Evolutionary conservation across 2,888 invertebrate genomes (phyloP).

Genomic region (Silvanus unidentatus): DNA sequence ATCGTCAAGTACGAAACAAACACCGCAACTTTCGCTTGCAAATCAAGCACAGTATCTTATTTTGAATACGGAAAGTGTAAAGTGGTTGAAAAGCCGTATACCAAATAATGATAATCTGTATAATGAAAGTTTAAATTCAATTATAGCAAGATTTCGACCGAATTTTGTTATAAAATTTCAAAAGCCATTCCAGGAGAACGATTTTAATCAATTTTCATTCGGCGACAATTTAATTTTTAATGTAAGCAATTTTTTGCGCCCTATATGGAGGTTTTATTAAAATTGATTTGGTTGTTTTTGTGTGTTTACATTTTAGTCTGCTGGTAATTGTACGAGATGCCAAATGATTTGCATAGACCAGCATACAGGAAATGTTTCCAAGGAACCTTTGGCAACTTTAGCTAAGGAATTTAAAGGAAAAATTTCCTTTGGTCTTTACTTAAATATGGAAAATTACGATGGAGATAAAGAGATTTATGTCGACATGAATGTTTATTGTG

Average conservation of each 20-base stretch:
- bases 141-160: constrained; percentile 76
- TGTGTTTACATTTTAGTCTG: too few relatives aligned
- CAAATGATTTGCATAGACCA: constrained; percentile 96
- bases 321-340: constrained; percentile 81
- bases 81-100: constrained; percentile 61
- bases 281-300: constrained; percentile 19
- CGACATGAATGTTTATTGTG: constrained; percentile 1
- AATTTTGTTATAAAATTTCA: constrained; percentile 77
- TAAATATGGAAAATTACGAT: constrained; percentile 35
- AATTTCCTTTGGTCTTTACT: constrained; percentile 75
- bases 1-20: background rate
- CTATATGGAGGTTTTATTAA: constrained; percentile 3
- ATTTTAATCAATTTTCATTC: constrained; percentile 55
- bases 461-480: constrained; percentile 10
- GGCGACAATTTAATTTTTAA: constrained; percentile 62
- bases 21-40: constrained; percentile 55
- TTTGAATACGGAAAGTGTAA: constrained; percentile 71
- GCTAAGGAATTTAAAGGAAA: constrained; percentile 69
- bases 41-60: constrained; percentile 85
- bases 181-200: constrained; percentile 70
- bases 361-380: constrained; percentile 69
- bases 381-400: constrained; percentile 72
- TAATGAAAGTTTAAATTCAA: constrained; percentile 49
- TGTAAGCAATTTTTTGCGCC: constrained; percentile 45
- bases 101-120: constrained; percentile 47